Conservation (phyloP, 2,888 invertebrate genomes). For the Dorcus parallelipipedus region DNA sequence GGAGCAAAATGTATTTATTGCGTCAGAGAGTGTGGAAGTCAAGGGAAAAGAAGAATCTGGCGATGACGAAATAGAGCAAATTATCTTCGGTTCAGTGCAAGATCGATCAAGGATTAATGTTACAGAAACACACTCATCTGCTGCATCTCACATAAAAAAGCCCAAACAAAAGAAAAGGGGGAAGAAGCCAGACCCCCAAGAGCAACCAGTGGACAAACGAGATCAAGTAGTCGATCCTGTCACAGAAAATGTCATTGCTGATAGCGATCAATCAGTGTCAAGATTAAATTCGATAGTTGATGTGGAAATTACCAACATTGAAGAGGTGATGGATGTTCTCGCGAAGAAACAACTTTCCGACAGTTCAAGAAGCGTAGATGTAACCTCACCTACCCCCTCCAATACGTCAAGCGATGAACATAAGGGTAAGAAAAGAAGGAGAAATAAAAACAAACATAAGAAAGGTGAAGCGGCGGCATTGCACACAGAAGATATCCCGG, state of each 20-base stretch:
- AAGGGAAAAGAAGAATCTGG: neutral
- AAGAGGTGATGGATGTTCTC: conserved; percentile 44
- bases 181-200: neutral
- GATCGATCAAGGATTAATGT: conserved; percentile 45
- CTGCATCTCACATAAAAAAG: neutral
- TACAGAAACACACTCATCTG: neutral
- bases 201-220: conserved; percentile 2
- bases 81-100: conserved; percentile 63
- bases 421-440: conserved; percentile 7
- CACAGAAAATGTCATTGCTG: conserved; percentile 22
- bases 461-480: neutral
- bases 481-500: neutral
- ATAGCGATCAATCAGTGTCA: conserved; percentile 32
- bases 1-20: neutral
- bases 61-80: conserved; percentile 50
- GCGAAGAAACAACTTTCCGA: conserved; percentile 22
- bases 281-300: conserved; percentile 43
- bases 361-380: conserved; percentile 1
- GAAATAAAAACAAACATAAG: conserved; percentile 8
- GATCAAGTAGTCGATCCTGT: conserved; percentile 5
- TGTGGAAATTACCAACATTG: conserved; percentile 43
- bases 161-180: neutral
- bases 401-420: conserved; percentile 9
- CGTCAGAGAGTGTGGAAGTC: neutral
- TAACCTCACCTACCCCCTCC: conserved; percentile 13